Evolutionary conservation across 2,113 vertebrate species (phyloP).

Genomic region (Malurus cyaneus): DNA sequence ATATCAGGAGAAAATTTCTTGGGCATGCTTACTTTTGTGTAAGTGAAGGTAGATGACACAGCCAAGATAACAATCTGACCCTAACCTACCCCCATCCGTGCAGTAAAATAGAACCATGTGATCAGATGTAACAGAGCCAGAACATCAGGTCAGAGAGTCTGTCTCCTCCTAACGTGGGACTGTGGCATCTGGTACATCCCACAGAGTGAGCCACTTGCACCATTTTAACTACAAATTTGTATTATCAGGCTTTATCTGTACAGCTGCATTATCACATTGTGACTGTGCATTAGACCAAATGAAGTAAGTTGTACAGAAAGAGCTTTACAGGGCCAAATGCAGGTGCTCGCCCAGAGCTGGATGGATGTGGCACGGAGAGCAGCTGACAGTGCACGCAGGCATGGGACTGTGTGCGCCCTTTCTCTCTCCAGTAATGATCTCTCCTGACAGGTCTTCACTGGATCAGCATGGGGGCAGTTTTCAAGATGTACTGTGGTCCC

Average conservation of each 20-base stretch:
- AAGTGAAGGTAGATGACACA: not conserved
- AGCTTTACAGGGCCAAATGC: not conserved
- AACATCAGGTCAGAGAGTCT: not conserved
- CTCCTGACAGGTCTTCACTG: not conserved
- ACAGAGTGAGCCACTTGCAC: not conserved
- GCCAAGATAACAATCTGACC: conserved; percentile 15
- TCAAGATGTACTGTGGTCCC: not conserved
- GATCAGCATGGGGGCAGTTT: not conserved
- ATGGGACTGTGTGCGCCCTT: not conserved
- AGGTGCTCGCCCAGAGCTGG: not conserved
- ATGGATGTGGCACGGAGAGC: not conserved
- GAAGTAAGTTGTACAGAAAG: not conserved
- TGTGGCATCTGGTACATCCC: not conserved
- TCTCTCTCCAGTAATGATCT: not conserved
- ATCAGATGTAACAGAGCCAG: not conserved
- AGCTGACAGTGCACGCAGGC: not conserved
- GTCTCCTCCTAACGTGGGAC: not conserved
- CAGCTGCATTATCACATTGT: not conserved
- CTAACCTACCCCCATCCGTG: not conserved
- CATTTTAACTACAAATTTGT: not conserved
- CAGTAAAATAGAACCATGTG: not conserved
- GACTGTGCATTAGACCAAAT: not conserved
- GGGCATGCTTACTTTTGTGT: not conserved
- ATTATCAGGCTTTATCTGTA: not conserved
- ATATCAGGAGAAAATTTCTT: not conserved